Evolutionary conservation across 2,797 vertebrate genomes (phyloP).

Genomic region (Serranus cabrilla): DNA sequence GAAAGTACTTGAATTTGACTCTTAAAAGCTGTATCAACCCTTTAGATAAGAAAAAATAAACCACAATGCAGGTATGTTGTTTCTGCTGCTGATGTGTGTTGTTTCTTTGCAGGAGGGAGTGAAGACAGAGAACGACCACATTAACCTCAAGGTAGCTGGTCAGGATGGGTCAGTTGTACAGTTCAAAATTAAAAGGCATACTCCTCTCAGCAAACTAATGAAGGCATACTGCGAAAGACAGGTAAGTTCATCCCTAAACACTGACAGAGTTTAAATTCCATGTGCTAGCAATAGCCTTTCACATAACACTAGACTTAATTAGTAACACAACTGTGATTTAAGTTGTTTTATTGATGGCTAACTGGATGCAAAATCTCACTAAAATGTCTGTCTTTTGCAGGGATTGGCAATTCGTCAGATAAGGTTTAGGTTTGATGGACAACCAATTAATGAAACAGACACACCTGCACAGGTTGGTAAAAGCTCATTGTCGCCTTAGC

Average conservation of each 20-base stretch:
- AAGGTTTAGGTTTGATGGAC: conserved; percentile 94
- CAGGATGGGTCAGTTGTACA: conserved; percentile 94
- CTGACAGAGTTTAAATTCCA: not conserved
- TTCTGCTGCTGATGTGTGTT: conserved; percentile 15
- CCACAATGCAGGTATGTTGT: not conserved
- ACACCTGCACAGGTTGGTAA: conserved; percentile 93
- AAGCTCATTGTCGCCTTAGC: not conserved
- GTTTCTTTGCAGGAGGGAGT: conserved; percentile 88
- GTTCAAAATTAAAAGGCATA: conserved; percentile 94
- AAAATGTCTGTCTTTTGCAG: conserved; percentile 69
- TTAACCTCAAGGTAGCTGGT: conserved; percentile 93
- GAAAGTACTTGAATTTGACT: too few species aligned
- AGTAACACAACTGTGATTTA: not conserved
- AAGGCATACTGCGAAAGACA: conserved; percentile 94
- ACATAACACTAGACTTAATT: not conserved
- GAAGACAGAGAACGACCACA: conserved; percentile 93
- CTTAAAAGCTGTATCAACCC: too few species aligned
- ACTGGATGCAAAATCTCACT: not conserved
- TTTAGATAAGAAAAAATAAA: not conserved
- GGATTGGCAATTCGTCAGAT: conserved; percentile 94
- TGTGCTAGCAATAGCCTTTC: not conserved
- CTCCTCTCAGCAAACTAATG: conserved; percentile 94
- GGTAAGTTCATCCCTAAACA: conserved; percentile 72
- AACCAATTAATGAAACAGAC: conserved; percentile 92
- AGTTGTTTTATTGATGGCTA: not conserved